These are phyloP conservation scores for Gymnoscopelus braueri DNA, from an alignment of 2,797 vertebrate species.

Conservation along the genomic window DNA sequence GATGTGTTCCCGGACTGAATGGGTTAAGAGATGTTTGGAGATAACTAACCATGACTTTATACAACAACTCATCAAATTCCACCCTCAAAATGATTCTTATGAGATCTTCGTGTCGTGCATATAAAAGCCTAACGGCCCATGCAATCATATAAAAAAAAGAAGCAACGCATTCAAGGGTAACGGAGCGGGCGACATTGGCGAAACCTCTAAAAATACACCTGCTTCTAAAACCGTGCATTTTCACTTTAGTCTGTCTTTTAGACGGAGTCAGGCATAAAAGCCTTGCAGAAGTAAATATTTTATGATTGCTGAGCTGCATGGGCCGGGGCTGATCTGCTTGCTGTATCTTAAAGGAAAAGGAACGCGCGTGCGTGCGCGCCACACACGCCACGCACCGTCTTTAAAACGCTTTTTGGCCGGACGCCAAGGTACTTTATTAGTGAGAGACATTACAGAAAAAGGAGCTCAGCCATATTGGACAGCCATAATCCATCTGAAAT, in stretches of 20 bases:
- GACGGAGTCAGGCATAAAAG: constrained; percentile 57
- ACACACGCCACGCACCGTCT: constrained; percentile 22
- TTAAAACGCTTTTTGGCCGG: constrained; percentile 57
- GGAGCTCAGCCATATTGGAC: constrained; percentile 28
- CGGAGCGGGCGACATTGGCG: constrained; percentile 38
- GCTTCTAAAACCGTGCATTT: constrained; percentile 42
- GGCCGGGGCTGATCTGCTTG: constrained; percentile 24
- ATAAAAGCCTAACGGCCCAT: background rate
- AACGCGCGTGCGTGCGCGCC: no score
- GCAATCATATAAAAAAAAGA: constrained; percentile 27
- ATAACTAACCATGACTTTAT: background rate
- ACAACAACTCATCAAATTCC: constrained; percentile 5
- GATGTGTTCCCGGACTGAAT: no score
- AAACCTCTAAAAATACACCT: constrained; percentile 54
- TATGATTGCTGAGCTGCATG: constrained; percentile 43
- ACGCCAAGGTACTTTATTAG: constrained; percentile 39
- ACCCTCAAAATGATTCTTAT: constrained; percentile 4
- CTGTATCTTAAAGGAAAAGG: constrained; percentile 32
- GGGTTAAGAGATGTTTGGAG: no score
- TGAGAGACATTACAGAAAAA: constrained; percentile 33
- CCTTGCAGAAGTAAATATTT: constrained; percentile 67
- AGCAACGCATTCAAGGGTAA: constrained; percentile 42
- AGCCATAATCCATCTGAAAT: constrained; percentile 43
- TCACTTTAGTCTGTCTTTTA: constrained; percentile 24
- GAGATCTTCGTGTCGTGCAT: constrained; percentile 18